Evolutionary conservation across 2,888 invertebrate genomes (phyloP).

Genomic region (Phymatocera aterrima): DNA sequence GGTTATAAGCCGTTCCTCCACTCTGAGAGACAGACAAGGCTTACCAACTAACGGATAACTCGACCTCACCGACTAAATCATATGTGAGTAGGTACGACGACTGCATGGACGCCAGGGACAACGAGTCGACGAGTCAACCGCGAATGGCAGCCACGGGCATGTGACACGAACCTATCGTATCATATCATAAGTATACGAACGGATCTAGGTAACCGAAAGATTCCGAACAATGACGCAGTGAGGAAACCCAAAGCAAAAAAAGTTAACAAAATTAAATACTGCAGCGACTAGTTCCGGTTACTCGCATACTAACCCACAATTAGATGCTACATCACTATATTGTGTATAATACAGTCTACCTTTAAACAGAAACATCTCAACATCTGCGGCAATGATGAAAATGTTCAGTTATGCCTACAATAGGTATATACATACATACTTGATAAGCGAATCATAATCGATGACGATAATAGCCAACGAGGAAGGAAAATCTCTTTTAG

Average conservation of each 20-base stretch:
- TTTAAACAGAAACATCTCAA: not conserved
- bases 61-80: slow-evolving; percentile 41
- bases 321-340: no score
- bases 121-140: no score
- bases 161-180: slow-evolving; percentile 23
- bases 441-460: not conserved
- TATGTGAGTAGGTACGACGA: slow-evolving; percentile 14
- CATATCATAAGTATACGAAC: not conserved
- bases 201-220: not conserved
- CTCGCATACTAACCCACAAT: not conserved
- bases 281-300: not conserved
- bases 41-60: slow-evolving; percentile 42
- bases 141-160: slow-evolving; percentile 39
- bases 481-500: not conserved
- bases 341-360: no score
- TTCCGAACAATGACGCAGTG: not conserved
- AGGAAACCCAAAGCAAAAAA: not conserved
- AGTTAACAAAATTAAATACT: not conserved
- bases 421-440: no score
- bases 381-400: not conserved
- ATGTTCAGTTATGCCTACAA: not conserved
- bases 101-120: slow-evolving; percentile 35
- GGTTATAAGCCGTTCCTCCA: slow-evolving; percentile 21
- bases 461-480: not conserved
- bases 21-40: slow-evolving; percentile 24